Evolutionary conservation across 2,797 vertebrate genomes (phyloP).

Genomic region (Girardinus metallicus): DNA sequence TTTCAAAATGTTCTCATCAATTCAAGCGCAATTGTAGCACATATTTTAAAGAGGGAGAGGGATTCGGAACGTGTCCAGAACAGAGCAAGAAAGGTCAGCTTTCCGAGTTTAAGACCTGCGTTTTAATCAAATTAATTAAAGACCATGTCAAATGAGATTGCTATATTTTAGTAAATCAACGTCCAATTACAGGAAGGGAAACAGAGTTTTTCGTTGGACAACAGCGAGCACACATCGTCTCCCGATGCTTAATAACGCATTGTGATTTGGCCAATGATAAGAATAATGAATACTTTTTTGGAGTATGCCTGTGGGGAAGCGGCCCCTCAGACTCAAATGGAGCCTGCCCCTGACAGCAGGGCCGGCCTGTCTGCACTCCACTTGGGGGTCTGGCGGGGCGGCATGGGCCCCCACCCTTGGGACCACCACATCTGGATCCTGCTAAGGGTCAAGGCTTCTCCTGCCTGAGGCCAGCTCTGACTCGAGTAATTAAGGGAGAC

Average conservation of each 20-base stretch:
- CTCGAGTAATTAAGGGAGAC: slow-evolving; percentile 95
- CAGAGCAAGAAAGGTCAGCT: slow-evolving; percentile 22
- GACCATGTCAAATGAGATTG: background rate
- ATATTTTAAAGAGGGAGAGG: slow-evolving; percentile 75
- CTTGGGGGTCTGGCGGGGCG: slow-evolving; percentile 80
- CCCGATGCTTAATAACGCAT: background rate
- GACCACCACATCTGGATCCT: slow-evolving; percentile 98
- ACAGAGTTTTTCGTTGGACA: background rate
- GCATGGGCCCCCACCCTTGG: slow-evolving; percentile 84
- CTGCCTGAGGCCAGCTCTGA: slow-evolving; percentile 94
- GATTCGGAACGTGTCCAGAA: slow-evolving; percentile 78
- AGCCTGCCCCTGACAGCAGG: slow-evolving; percentile 79
- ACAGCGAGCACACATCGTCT: background rate
- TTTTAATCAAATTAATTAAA: background rate
- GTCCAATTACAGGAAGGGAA: background rate
- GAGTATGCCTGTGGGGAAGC: slow-evolving; percentile 70
- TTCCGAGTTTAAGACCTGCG: background rate
- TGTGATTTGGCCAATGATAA: slow-evolving; percentile 1
- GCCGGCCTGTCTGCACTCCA: slow-evolving; percentile 80
- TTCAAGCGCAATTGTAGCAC: slow-evolving; percentile 83
- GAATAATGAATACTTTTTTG: slow-evolving; percentile 28
- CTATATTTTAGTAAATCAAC: background rate
- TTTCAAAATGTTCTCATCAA: slow-evolving; percentile 88
- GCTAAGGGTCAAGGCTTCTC: slow-evolving; percentile 98
- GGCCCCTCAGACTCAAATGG: slow-evolving; percentile 74